Evolutionary conservation across 2,113 vertebrate species (phyloP), one percentile per base, ranked within the genome.

Genomic region (Ammospiza caudacuta): DNA sequence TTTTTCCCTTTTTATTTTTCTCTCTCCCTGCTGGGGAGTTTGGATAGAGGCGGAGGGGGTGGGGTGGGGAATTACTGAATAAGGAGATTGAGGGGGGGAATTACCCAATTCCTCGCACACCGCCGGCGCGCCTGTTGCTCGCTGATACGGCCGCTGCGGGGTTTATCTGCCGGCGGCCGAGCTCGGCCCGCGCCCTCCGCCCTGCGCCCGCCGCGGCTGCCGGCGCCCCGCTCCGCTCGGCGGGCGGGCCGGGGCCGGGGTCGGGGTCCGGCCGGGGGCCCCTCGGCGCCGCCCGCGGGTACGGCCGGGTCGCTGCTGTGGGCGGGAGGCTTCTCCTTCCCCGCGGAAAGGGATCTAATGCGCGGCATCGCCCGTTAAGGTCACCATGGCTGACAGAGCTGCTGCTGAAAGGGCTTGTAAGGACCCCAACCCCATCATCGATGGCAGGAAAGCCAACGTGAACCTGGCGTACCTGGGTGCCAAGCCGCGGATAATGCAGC

Each of bases 351-450:
- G 66, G 92, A 19, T 43, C 92, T 97, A 92, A 98, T 19, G 72
- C 67, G 47, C 89, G n/a, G 92, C 89, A 27, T 91, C 95, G 76
- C 96, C 79, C 91, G 41, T 97, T 96, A 96, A 99, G 99, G 99
- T 99, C 97, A 99, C 99, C 39, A 99, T 99, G 99, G 98, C 98
- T 35, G 99, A 99, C 96, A 98, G 99, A 97, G 98, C 99, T 24
- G 98, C 99, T 13, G 99, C 99, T 0, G 99, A 99, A 95, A 98
- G 99, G 90, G 99, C 99, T 91, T 99, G 99, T 73, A 99, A 99
- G 92, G 99, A 99, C 97, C 99, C 99, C 89, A 99, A 99, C 97
- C 99, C 99, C 58, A 99, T 99, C 97, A 99, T 99, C 67, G 99
- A 99, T 18, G 99, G 99, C 97, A 99, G 99, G 96, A 99, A 99